These are phyloP conservation scores for Abramis brama DNA, from an alignment of 2,113 vertebrate species.

Conservation along the genomic window DNA sequence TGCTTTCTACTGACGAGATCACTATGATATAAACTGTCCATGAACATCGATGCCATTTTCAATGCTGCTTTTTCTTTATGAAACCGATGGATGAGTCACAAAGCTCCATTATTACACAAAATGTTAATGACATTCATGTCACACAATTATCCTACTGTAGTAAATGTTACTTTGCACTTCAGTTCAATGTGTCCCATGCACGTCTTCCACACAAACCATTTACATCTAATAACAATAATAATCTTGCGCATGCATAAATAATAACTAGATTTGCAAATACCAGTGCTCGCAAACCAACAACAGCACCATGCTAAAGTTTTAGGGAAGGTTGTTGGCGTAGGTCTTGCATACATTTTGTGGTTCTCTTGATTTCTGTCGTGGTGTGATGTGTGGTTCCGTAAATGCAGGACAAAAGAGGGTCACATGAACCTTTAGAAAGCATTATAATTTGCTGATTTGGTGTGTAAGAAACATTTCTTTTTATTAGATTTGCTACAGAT, in stretches of 20 bases:
- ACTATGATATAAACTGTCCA: neutral
- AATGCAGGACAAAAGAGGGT: neutral
- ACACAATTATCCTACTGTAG: conserved; percentile 26
- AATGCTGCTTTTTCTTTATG: neutral
- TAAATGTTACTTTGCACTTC: neutral
- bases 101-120: neutral
- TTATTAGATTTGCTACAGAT: no score
- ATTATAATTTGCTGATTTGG: no score
- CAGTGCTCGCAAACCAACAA: neutral
- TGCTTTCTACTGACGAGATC: neutral
- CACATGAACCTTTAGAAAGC: no score
- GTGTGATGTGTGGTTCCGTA: neutral
- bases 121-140: conserved; percentile 12
- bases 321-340: neutral
- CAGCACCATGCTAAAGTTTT: neutral
- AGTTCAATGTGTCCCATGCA: no score
- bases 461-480: no score
- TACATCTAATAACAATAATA: neutral
- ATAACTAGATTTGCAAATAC: neutral
- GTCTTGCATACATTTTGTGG: neutral
- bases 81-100: neutral
- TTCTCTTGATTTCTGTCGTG: neutral
- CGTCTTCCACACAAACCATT: neutral
- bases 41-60: neutral
- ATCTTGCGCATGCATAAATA: neutral